Base-by-base conservation (phyloP, 2,797 vertebrate genomes). In the Characodon lateralis region DNA sequence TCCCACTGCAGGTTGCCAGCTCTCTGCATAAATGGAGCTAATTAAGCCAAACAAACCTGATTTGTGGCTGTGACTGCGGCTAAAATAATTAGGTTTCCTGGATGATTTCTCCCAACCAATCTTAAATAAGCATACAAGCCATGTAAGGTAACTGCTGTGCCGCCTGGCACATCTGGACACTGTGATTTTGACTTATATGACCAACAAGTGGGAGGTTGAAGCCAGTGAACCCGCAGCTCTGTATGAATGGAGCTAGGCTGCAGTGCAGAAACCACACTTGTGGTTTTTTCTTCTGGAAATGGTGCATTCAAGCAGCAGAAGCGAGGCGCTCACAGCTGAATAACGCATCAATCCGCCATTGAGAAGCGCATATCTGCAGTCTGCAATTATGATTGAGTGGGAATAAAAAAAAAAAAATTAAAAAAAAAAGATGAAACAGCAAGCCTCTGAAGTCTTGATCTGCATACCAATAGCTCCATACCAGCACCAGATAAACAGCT, bases 191-290 rank as follows among this genome's bases (percentile, higher is more conserved):
- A 79, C 81, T 72, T 72, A 35, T 2, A 72, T 43, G 77, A 83
- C 89, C 92, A 94, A 94, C 93, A 94, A 93, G 93, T 93, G 93
- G 89, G 78, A 73, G 41, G 76, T 74, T 55, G 6, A 46, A 79
- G 53, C 50, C 84, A 50, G 68, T 46, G 14, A 14, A 77, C 13
- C 79, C 77, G 85, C 76, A 75, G 79, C 68, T 73, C 46, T 35
- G 14, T 69, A 69, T 72, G 84, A 31, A 68, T 53, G 81, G 55
- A 83, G 43, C 68, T 10, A 78, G 7, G 79, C 79, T 83, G 81
- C 87, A 74, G 73, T 71, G 81, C 61, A 78, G 28, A 22, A 18
- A 13, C 50, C 63, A 39, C 35, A 72, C 35, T 43, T 72, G 31
- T 43, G 51, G 69, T 24, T 31, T 39, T 24, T 71, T 51, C 1